Conservation (phyloP, 2,797 vertebrate species). For the Toxotes lorentzi region DNA sequence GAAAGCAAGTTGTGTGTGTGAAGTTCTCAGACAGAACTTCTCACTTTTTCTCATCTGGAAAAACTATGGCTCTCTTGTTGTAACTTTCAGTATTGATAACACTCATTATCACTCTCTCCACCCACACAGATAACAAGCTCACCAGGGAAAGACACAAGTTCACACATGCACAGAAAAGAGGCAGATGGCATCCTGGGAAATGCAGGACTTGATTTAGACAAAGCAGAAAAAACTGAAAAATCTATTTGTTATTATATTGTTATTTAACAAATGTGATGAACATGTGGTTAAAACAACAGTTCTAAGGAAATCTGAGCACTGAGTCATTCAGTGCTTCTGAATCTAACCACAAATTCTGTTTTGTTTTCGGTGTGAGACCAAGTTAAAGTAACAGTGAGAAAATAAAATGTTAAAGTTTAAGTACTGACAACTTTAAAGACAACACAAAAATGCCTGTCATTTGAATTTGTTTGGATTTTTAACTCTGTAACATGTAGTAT, state of each 20-base stretch:
- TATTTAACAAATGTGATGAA: background rate
- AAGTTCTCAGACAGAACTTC: conserved; percentile 18
- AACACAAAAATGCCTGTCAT: background rate
- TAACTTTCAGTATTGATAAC: conserved; percentile 2
- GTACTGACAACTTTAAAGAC: background rate
- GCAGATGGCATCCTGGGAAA: background rate
- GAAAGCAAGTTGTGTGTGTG: background rate
- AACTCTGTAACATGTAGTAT: too few species aligned
- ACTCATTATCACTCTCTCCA: background rate
- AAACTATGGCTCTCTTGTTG: background rate
- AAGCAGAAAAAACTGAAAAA: too few species aligned
- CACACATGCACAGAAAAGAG: background rate
- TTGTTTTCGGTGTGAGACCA: background rate
- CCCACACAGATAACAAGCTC: background rate
- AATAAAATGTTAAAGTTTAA: background rate
- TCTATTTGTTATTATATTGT: too few species aligned
- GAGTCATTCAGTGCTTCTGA: background rate
- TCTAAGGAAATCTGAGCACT: background rate
- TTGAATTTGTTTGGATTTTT: too few species aligned
- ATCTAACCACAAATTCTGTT: background rate
- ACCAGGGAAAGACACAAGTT: background rate
- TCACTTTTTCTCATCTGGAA: conserved; percentile 11
- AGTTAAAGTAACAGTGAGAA: background rate
- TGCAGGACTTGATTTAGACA: background rate
- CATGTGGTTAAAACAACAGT: background rate